A percentile compares a stretch with the other conserved stretches of the same genome.
Evolutionary conservation across 2,888 invertebrate genomes (phyloP).

Genomic region (Nephrotoma appendiculata): DNA sequence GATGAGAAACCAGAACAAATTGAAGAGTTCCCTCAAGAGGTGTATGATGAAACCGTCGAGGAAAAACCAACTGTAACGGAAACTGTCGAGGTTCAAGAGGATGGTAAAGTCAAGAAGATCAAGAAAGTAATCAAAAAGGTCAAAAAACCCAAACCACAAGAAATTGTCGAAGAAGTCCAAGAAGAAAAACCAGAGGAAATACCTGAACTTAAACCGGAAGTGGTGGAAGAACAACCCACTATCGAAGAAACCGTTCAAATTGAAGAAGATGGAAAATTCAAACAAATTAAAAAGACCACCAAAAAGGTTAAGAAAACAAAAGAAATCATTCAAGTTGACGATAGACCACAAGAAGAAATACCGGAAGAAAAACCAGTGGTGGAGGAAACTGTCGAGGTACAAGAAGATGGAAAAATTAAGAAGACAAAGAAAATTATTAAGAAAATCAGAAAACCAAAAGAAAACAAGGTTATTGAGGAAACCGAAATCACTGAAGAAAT

Average conservation of each 20-base stretch:
- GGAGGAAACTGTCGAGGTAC: neutral
- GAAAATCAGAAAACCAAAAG: slow-evolving; percentile 16
- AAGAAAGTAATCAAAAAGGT: slow-evolving; percentile 14
- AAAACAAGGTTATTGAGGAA: slow-evolving; percentile 20
- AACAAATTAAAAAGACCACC: neutral
- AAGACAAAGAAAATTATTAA: neutral
- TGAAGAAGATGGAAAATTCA: neutral
- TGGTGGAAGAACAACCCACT: slow-evolving; percentile 18
- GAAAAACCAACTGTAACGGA: slow-evolving; percentile 22
- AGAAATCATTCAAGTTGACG: neutral
- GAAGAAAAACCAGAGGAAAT: slow-evolving; percentile 13
- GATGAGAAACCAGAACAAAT: slow-evolving; percentile 26
- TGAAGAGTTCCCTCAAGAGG: slow-evolving; percentile 29
- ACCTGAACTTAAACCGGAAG: neutral
- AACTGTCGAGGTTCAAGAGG: slow-evolving; percentile 13
- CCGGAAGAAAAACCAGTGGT: neutral
- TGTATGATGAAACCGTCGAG: slow-evolving; percentile 19
- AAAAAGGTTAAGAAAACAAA: neutral
- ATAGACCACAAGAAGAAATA: neutral
- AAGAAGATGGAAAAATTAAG: neutral
- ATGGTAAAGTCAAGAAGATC: neutral
- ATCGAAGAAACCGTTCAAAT: slow-evolving; percentile 12
- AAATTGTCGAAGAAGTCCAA: slow-evolving; percentile 14
- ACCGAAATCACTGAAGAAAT: slow-evolving; percentile 12
- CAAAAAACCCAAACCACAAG: slow-evolving; percentile 12